Conservation (phyloP, 2,888 invertebrate species). For the Arrhopalites spinosus region DNA sequence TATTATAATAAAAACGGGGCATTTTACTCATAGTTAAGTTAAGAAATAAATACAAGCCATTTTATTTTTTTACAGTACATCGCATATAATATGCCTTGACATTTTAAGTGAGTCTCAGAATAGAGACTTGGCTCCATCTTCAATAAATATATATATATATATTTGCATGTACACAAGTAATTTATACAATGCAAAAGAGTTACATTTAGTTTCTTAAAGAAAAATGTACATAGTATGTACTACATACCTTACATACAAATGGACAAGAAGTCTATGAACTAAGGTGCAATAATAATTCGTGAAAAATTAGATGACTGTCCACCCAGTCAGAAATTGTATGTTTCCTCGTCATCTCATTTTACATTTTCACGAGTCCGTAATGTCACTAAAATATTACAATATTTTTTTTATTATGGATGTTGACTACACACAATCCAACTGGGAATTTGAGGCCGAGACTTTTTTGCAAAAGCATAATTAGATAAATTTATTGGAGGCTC, state of each 20-base stretch:
- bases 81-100: too few relatives aligned
- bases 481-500: slow-evolving; percentile 19
- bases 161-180: background rate
- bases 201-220: background rate
- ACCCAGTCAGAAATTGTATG: slow-evolving; percentile 1
- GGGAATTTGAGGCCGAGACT: slow-evolving; percentile 4
- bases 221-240: background rate
- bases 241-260: background rate
- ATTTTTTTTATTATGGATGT: too few relatives aligned
- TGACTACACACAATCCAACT: background rate
- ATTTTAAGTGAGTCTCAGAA: too few relatives aligned
- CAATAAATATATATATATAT: too few relatives aligned
- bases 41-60: too few relatives aligned
- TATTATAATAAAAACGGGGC: too few relatives aligned
- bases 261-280: slow-evolving; percentile 9
- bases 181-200: background rate
- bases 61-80: too few relatives aligned
- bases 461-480: slow-evolving; percentile 17
- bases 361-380: background rate
- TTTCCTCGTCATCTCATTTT: background rate
- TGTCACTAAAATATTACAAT: too few relatives aligned
- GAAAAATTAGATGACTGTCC: slow-evolving; percentile 19
- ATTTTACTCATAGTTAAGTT: too few relatives aligned
- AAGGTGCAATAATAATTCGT: slow-evolving; percentile 12
- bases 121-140: too few relatives aligned